Conservation (phyloP, 2,888 invertebrate species). For the Labia minor region DNA sequence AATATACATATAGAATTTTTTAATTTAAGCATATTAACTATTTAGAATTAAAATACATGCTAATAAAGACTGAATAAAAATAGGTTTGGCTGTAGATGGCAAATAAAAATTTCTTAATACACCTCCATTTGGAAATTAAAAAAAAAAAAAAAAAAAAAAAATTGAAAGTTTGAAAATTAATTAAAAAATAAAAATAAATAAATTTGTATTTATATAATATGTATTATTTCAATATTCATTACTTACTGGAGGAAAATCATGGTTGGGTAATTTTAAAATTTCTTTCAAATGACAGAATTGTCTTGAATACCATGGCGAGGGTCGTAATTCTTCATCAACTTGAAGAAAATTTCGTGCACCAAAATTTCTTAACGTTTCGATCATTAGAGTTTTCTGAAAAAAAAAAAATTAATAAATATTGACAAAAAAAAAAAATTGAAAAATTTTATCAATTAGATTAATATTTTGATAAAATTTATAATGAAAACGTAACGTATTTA, state of each 20-base stretch:
- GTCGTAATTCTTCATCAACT: neutral
- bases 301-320: neutral
- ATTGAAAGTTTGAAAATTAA: too few relatives aligned
- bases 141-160: too few relatives aligned
- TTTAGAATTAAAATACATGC: too few relatives aligned
- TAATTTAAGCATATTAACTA: conserved; percentile 15
- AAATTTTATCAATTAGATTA: neutral
- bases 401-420: neutral
- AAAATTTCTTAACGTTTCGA: neutral
- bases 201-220: conserved; percentile 30
- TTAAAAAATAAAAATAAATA: conserved; percentile 27
- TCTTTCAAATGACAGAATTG: conserved; percentile 55
- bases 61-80: too few relatives aligned
- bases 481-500: too few relatives aligned
- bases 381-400: neutral
- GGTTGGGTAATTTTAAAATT: conserved; percentile 52
- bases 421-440: too few relatives aligned
- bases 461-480: neutral
- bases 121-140: too few relatives aligned
- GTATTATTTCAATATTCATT: conserved; percentile 40
- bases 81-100: too few relatives aligned
- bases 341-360: conserved; percentile 4
- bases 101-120: too few relatives aligned
- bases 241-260: conserved; percentile 55
- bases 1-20: neutral